phyloP scores from a whole-genome alignment of 2,797 vertebrate genomes.

The Lagocephalus sceleratus region DNA sequence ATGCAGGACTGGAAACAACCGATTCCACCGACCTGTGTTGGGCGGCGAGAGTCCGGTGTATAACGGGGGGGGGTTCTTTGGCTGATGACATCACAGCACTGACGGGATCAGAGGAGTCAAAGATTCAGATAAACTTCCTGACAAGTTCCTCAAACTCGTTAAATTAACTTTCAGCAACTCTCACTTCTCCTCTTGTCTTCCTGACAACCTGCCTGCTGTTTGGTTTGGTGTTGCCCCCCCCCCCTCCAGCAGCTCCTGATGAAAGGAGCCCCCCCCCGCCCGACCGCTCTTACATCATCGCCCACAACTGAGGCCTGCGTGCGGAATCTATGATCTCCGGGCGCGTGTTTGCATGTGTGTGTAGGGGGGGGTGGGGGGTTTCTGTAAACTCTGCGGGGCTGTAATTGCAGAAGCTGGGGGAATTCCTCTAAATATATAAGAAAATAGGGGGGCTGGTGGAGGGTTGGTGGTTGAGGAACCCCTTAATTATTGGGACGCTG shows the following conservation, averaged over 20 bases:
- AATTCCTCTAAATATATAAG: conserved; percentile 70
- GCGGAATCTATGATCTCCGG: conserved; percentile 47
- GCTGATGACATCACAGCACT: too few species aligned
- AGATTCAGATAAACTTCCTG: too few species aligned
- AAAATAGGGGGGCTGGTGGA: conserved; percentile 38
- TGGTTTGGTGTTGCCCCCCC: too few species aligned
- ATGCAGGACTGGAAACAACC: neutral
- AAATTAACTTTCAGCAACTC: too few species aligned
- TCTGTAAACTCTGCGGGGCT: conserved; percentile 55
- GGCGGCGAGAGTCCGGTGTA: too few species aligned
- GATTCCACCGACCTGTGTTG: too few species aligned
- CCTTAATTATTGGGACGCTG: conserved; percentile 73
- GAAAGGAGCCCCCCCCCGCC: conserved; percentile 21
- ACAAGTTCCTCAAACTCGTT: too few species aligned
- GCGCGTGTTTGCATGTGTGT: conserved; percentile 19
- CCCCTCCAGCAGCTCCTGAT: too few species aligned
- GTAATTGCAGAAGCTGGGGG: conserved; percentile 69
- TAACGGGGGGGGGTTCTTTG: too few species aligned
- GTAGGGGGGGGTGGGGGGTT: conserved; percentile 21
- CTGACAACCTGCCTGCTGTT: too few species aligned
- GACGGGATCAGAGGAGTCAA: too few species aligned
- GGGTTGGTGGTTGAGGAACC: conserved; percentile 60
- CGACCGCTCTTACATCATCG: conserved; percentile 62
- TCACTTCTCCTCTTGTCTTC: too few species aligned
- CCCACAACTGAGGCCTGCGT: conserved; percentile 39